Percentiles rank a stretch among this genome's conserved stretches.
These are phyloP conservation scores for Eueides isabella DNA, from an alignment of 1,140 invertebrate species.

Conservation along the genomic window DNA sequence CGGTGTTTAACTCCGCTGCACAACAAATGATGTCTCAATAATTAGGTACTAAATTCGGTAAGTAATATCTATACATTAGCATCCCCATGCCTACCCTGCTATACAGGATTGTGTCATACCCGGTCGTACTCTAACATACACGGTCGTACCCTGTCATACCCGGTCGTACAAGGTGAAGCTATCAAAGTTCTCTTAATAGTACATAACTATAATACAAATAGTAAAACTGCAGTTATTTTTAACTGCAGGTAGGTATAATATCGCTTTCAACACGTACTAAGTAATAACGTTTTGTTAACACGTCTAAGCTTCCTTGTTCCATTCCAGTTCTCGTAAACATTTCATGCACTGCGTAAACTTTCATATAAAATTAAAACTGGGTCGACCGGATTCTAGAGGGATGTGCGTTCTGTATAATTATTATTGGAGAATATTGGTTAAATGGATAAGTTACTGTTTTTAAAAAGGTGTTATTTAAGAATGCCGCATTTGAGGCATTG, in stretches of 20 bases:
- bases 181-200: no score
- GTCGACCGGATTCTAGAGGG: conserved; percentile 5
- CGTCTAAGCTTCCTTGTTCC: conserved; percentile 17
- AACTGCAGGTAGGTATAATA: conserved; percentile 10
- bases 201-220: not conserved
- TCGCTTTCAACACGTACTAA: conserved; percentile 2
- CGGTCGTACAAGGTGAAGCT: not conserved
- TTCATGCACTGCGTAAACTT: conserved; percentile 14
- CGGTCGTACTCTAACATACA: no score
- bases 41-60: no score
- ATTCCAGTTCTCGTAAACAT: conserved; percentile 25
- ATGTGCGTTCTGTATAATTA: not conserved
- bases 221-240: not conserved
- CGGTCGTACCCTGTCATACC: no score
- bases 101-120: no score
- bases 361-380: conserved; percentile 20
- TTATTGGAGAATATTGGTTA: not conserved
- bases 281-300: conserved; percentile 16
- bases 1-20: no score
- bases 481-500: not conserved
- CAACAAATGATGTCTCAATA: no score
- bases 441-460: not conserved
- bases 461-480: not conserved
- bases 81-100: no score
- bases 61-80: no score